Evolutionary conservation across 2,113 vertebrate genomes (phyloP), one percentile per base, ranked within the genome.

Genomic region (Orthonyx spaldingii): DNA sequence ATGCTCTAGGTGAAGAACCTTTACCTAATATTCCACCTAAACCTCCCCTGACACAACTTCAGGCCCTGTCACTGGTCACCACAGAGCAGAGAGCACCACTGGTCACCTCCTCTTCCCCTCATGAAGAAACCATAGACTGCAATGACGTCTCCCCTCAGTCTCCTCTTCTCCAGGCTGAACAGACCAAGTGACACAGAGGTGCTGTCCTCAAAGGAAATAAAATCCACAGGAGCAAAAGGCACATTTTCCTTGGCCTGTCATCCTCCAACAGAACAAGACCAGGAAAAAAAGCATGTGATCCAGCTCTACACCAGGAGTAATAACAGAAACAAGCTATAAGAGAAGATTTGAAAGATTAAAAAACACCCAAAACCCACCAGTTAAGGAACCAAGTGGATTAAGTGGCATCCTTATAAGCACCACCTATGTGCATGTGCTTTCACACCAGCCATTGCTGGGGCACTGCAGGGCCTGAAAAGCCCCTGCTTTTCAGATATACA

Each of bases 371-470:
- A 83, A 16, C 8, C 5, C 30, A 41, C 9, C 49, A 86, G 9
- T 26, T 85, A 47, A 84, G 49, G 24, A 27, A 59, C 20, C 10
- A 52, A 53, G 13, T 15, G 56, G 23, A 69, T 37, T n/a, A 78
- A 82, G 50, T 37, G n/a, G 6, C 46, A 57, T 46, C 24, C 39
- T 89, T 37, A 17, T 20, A 59, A 53, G 16, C 15, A 77, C 7
- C 33, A 49, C 0, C 1, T 59, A 16, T 16, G 10, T 27, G 37
- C 24, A 26, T 0, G 1, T 72, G 15, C 9, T 80, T 55, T 57
- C 32, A 50, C 11, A 63, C 3, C 5, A 3, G 13, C 16, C 27
- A 21, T 19, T 77, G 16, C 7, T 0, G 0, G 21, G 6, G 1
- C 49, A 39, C 28, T 81, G 26, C 26, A 92, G 14, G 3, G 7